Percentiles rank a stretch among this genome's conserved stretches.
phyloP scores from a whole-genome alignment of 2,797 vertebrate genomes.

The Sciaenops ocellatus region DNA sequence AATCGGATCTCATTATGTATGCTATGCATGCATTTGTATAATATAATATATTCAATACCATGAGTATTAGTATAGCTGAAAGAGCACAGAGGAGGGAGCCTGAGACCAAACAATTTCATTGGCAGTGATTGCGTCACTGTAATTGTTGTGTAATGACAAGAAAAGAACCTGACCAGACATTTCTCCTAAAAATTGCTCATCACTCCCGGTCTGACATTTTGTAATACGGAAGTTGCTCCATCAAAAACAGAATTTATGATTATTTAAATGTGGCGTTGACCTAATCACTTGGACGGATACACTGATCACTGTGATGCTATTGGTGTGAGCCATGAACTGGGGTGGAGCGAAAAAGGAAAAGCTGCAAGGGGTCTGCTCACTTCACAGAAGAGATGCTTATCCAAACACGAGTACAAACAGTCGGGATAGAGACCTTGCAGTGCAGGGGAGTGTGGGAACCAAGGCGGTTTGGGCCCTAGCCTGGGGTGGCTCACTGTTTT shows the following conservation, averaged over 20 bases:
- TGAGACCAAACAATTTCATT: neutral
- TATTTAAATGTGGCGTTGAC: neutral
- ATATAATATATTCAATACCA: too few species aligned
- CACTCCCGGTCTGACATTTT: neutral
- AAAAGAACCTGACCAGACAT: neutral
- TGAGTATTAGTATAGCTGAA: too few species aligned
- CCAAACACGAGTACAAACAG: slow-evolving; percentile 67
- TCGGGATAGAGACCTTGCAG: slow-evolving; percentile 54
- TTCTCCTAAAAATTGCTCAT: neutral
- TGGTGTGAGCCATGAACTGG: slow-evolving; percentile 20
- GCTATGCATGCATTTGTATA: too few species aligned
- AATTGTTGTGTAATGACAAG: neutral
- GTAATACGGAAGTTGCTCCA: too few species aligned
- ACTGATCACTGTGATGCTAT: slow-evolving; percentile 15
- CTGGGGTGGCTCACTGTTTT: slow-evolving; percentile 50
- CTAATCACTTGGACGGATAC: slow-evolving; percentile 7
- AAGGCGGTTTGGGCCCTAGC: slow-evolving; percentile 38
- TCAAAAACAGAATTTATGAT: neutral
- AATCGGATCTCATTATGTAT: too few species aligned
- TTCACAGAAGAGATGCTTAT: slow-evolving; percentile 71
- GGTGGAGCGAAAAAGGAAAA: slow-evolving; percentile 41
- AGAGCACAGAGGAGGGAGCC: too few species aligned
- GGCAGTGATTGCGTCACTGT: neutral
- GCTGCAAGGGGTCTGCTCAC: slow-evolving; percentile 61
- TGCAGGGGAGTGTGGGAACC: slow-evolving; percentile 65